Evolutionary conservation across 2,797 vertebrate genomes (phyloP), one percentile per base, ranked within the genome.

Genomic region (Enteromius radiatus): DNA sequence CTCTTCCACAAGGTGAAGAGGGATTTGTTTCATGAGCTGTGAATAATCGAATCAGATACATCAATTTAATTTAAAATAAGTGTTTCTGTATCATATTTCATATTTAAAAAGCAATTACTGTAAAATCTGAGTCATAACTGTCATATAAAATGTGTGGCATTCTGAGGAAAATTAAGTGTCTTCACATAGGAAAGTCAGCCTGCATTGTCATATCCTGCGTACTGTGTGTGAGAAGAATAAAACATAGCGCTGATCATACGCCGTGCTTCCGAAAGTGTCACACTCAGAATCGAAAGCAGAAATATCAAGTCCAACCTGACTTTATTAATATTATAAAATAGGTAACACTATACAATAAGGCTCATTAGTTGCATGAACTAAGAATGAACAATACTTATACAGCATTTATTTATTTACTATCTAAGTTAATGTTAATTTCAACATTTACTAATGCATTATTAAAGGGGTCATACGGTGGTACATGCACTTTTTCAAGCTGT

Each of bases 81-180:
- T 1, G 17, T n/a, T 47, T 80, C 54, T 67, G 5, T 52, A 28
- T 28, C 28, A n/a, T 47, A 75, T 64, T 38, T 52, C 5, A 41
- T 3, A 36, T 80, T n/a, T 75, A 61, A 61, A 74, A 79, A 49
- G n/a, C 8, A 36, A 64, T 33, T 64, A 61, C 41, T 49, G 23
- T 64, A 21, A 64, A 74, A 81, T 19, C 15, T 31, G 38, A 73
- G 38, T 47, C 21, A 31, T 36, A 43, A 23, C 26, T 31, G 43
- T 64, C 43, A 38, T 14, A 81, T 81, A 74, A 81, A 81, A 64
- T 26, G 5, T 26, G 23, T 7, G 7, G 33, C 38, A 47, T 81
- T 74, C 43, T 49, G n/a, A 65, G 15, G 43, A 74, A 74, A 64
- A 65, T 75, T 64, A 65, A 41, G 33, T 67, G 41, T 17, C 15